A percentile compares a stretch with the other conserved stretches of the same genome.
Evolutionary conservation across 2,113 vertebrate species (phyloP).

Genomic region (Daboia siamensis): DNA sequence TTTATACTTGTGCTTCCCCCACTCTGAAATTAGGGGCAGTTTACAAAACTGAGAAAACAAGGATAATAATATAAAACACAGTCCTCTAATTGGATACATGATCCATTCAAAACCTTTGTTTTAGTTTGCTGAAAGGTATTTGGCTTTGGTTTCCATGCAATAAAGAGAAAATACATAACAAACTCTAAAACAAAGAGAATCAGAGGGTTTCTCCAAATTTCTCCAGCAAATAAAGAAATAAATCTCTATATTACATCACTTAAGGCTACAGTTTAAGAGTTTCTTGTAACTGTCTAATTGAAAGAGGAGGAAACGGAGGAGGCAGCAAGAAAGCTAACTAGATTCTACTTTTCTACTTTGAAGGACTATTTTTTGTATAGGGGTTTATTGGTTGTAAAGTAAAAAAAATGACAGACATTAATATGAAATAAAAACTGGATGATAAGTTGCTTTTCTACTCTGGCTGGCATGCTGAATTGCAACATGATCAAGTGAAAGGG

Average conservation of each 20-base stretch:
- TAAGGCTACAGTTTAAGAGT: no score
- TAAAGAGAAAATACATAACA: background rate
- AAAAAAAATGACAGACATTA: background rate
- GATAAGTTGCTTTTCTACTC: background rate
- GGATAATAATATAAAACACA: background rate
- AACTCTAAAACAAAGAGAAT: background rate
- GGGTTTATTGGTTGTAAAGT: background rate
- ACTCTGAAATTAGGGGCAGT: background rate
- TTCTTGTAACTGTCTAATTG: background rate
- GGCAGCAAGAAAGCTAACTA: background rate
- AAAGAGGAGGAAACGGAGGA: background rate
- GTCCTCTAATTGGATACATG: background rate
- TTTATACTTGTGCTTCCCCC: background rate
- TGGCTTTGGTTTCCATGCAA: fast-evolving
- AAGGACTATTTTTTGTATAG: background rate
- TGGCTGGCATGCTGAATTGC: background rate
- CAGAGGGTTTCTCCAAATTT: background rate
- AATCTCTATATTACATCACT: background rate
- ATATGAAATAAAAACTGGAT: background rate
- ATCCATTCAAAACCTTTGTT: fast-evolving
- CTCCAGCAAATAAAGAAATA: background rate
- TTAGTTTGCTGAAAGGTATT: fast-evolving
- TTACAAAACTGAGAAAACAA: background rate
- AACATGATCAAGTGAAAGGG: background rate
- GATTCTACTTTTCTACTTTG: background rate